Conservation (phyloP, 2,797 vertebrate genomes). For the Microtus obscurus region DNA sequence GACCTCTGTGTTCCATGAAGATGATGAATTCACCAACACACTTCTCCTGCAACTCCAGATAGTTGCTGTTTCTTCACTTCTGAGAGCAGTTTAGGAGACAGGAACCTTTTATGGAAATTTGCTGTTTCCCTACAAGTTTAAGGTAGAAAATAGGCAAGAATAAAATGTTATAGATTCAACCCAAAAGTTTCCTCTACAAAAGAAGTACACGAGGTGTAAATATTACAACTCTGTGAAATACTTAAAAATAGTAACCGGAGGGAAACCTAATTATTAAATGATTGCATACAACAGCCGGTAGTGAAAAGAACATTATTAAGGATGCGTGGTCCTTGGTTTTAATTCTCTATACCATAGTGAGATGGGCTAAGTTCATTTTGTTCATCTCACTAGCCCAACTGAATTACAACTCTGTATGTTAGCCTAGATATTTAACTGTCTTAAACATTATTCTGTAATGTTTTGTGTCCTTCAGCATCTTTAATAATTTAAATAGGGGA, state of each 20-base stretch:
- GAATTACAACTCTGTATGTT: background rate
- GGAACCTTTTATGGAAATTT: background rate
- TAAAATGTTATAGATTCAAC: constrained; percentile 34
- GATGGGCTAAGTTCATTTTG: background rate
- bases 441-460: background rate
- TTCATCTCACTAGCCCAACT: background rate
- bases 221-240: constrained; percentile 19
- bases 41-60: background rate
- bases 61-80: constrained; percentile 13
- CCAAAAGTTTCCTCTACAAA: constrained; percentile 25
- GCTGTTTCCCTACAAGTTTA: background rate
- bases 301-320: background rate
- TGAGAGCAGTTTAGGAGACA: background rate
- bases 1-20: background rate
- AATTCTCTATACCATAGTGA: background rate
- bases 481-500: background rate
- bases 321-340: background rate
- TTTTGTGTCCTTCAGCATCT: background rate
- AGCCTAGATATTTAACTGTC: background rate
- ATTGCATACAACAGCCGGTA: background rate
- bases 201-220: background rate
- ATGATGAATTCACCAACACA: background rate
- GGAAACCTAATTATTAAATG: background rate
- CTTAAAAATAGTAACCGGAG: background rate
- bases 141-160: constrained; percentile 34